Base-by-base conservation (phyloP, 92 coral and sea anemone species). In the Heteractis magnifica region DNA sequence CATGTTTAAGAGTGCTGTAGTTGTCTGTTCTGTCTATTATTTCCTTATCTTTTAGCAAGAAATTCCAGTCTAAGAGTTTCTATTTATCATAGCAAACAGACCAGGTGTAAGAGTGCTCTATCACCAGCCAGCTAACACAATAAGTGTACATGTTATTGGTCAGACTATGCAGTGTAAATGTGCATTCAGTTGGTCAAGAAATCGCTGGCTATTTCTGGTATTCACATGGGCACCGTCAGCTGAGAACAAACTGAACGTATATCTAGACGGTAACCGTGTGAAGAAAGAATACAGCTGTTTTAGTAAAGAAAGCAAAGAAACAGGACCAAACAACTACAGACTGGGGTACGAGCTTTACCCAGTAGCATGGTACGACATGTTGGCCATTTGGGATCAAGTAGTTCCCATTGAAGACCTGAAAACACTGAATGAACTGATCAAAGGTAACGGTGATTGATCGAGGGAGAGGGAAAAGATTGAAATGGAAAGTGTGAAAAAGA, bases 311-410 rank as follows among this genome's bases (percentile, higher is more conserved):
- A 13, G 16, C 71, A 58, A 6, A 11, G 71, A 65, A n/a, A 56
- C 55, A 0, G 71, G 52, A 8, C 84, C 55, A 44, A 82, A 82
- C 20, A 64, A 5, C 1, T 82, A 82, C 60, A 51, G 51, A 6
- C 83, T 88, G 13, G 91, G 91, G 5, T 56, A 65, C 12, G 79
- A 51, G 11, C 72, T 74, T 34, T 76, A 73, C 14, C 83, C 84
- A 10, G 16, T 34, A 59, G 91, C 81, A 15, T 79, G 86, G 60
- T 72, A 78, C 59, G 94, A 89, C 56, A 86, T 88, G 41, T 52
- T 91, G 64, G 94, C 86, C 20, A 86, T 91, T 34, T 91, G 94
- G 94, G 70, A 77, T 50, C 48, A 51, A 5, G 81, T 20, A 0
- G 19, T 87, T 21, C 13, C 73, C 10, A 23, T 34, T 4, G 5